Percentiles rank a stretch among this genome's conserved stretches.
These are phyloP conservation scores for Drosophila prolongata DNA, from an alignment of 2,888 invertebrate genomes.

Conservation along the genomic window DNA sequence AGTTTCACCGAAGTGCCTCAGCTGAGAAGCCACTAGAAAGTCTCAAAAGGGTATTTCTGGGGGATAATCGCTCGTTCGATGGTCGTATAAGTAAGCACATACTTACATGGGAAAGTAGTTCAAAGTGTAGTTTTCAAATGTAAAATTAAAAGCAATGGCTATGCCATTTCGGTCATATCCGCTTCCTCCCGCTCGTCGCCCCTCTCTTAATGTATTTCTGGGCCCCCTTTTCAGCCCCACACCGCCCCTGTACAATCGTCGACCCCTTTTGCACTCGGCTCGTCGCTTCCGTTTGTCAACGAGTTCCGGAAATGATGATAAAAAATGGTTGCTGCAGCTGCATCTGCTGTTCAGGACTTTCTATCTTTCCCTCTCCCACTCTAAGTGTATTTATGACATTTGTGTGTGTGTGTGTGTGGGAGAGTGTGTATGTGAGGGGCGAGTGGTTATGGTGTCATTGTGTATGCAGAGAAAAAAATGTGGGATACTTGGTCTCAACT, in stretches of 20 bases:
- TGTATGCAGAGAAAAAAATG: constrained; percentile 14
- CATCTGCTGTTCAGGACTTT: constrained; percentile 36
- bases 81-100: constrained; percentile 36
- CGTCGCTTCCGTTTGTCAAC: constrained; percentile 80
- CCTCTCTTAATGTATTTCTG: constrained; percentile 9
- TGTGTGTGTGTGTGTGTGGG: constrained; percentile 9
- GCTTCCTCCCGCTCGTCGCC: constrained; percentile 18
- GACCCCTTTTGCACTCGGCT: constrained; percentile 61
- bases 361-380: constrained; percentile 31
- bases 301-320: constrained; percentile 81
- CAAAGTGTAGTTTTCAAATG: constrained; percentile 59
- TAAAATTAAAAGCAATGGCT: constrained; percentile 74
- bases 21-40: constrained; percentile 3
- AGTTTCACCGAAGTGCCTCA: not conserved
- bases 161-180: constrained; percentile 77
- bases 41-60: constrained; percentile 16
- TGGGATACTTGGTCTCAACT: not conserved
- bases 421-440: no score
- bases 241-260: constrained; percentile 10
- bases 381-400: constrained; percentile 46
- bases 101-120: constrained; percentile 60
- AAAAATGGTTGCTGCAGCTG: constrained; percentile 76
- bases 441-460: constrained; percentile 12
- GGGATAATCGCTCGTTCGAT: constrained; percentile 38
- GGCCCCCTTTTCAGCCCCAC: not conserved